Conservation (phyloP, 2,888 invertebrate genomes). For the Orthosia incerta region DNA sequence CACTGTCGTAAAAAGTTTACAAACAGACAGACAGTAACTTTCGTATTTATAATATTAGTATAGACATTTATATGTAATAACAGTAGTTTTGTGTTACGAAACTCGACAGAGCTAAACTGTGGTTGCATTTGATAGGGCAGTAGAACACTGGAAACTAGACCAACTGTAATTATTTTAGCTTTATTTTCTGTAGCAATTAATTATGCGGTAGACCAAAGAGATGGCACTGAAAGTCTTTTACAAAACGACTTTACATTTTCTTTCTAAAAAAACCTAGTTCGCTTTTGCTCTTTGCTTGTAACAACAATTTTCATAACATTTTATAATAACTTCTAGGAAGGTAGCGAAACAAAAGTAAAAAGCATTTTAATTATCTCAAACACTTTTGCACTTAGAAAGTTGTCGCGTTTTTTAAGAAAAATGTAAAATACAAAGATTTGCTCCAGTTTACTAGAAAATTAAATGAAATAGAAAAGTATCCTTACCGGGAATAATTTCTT, state of each 20-base stretch:
- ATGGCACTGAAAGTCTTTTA: not conserved
- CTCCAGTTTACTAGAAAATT: not conserved
- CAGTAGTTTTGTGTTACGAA: not conserved
- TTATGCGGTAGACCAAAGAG: not conserved
- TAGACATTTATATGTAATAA: not conserved
- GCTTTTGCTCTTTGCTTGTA: not conserved
- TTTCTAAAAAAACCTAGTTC: not conserved
- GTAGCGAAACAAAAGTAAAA: not conserved
- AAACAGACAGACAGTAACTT: too few species aligned
- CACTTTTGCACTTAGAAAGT: slow-evolving; percentile 5
- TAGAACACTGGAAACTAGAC: not conserved
- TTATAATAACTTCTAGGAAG: not conserved
- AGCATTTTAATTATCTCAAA: slow-evolving; percentile 2
- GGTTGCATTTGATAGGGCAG: not conserved
- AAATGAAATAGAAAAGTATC: not conserved
- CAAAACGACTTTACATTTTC: not conserved
- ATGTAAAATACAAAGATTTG: not conserved
- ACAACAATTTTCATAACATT: not conserved
- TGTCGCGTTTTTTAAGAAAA: slow-evolving; percentile 18
- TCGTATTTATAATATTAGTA: too few species aligned
- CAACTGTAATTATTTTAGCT: not conserved
- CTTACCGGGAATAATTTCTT: slow-evolving; percentile 1
- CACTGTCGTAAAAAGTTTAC: too few species aligned
- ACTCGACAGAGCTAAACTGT: not conserved
- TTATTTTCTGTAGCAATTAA: not conserved